Evolutionary conservation across 2,113 vertebrate genomes (phyloP).

Genomic region (Burhinus bistriatus): DNA sequence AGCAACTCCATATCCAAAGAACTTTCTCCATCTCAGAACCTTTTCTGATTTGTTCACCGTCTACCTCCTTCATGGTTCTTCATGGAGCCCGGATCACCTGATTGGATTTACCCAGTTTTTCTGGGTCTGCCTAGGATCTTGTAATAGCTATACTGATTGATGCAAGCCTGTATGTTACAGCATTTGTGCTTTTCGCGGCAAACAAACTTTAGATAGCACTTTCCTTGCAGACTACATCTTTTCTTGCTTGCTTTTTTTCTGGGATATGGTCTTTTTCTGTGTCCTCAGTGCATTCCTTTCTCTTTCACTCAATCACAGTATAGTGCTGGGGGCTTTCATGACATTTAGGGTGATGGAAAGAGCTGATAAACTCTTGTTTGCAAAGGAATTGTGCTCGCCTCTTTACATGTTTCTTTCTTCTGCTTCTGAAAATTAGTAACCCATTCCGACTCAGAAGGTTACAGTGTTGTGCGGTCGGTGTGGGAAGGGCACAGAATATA

Average conservation of each 20-base stretch:
- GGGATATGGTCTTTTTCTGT: background rate
- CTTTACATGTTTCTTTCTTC: background rate
- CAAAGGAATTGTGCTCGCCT: background rate
- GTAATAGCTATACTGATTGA: background rate
- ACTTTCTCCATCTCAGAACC: background rate
- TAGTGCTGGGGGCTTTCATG: background rate
- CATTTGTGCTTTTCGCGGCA: background rate
- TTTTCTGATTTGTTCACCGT: background rate
- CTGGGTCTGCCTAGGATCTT: background rate
- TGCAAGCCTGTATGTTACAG: background rate
- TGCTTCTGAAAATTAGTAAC: background rate
- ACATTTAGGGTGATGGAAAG: background rate
- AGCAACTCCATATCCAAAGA: background rate
- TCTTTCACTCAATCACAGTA: background rate
- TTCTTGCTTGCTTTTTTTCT: background rate
- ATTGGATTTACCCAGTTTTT: background rate
- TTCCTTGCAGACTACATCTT: background rate
- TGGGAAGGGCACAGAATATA: background rate
- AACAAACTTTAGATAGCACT: background rate
- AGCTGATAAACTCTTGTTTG: background rate
- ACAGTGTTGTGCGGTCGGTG: background rate
- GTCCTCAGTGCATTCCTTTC: background rate
- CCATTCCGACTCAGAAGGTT: background rate
- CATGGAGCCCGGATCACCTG: rapidly evolving
- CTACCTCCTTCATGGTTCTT: background rate